Evolutionary conservation across 2,797 vertebrate genomes (phyloP).

Genomic region (Propithecus perrieri): DNA sequence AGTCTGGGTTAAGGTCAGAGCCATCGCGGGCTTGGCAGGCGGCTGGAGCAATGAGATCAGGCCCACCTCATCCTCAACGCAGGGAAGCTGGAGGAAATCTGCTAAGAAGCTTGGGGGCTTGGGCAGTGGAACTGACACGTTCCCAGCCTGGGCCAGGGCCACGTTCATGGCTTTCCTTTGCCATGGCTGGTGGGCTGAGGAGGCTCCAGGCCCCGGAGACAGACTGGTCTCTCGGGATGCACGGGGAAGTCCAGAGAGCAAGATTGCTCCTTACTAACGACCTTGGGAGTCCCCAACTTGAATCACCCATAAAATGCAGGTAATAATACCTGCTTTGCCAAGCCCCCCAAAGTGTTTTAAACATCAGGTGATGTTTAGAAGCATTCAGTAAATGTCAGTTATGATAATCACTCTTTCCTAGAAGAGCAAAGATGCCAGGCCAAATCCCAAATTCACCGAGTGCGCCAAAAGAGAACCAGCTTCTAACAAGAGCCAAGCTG

Average conservation of each 20-base stretch:
- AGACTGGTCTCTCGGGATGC: not conserved
- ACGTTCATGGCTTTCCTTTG: not conserved
- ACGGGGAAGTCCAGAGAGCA: not conserved
- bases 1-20: not conserved
- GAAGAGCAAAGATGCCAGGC: not conserved
- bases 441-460: not conserved
- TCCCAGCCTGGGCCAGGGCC: not conserved
- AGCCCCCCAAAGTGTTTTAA: not conserved
- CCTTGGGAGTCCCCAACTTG: not conserved
- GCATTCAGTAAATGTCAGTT: not conserved
- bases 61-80: not conserved
- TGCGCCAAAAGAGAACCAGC: not conserved
- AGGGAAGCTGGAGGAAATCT: not conserved
- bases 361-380: not conserved
- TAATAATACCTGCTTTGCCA: not conserved
- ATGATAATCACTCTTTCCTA: constrained; percentile 50
- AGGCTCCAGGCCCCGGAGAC: not conserved
- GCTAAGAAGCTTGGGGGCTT: not conserved
- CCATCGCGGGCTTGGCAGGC: not conserved
- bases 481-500: not conserved
- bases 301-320: not conserved
- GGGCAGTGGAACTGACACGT: not conserved
- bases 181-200: not conserved
- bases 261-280: not conserved
- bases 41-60: not conserved